A percentile compares a stretch with the other conserved stretches of the same genome.
Conservation (phyloP, 2,888 invertebrate species). For the Liposcelis brunnea region DNA sequence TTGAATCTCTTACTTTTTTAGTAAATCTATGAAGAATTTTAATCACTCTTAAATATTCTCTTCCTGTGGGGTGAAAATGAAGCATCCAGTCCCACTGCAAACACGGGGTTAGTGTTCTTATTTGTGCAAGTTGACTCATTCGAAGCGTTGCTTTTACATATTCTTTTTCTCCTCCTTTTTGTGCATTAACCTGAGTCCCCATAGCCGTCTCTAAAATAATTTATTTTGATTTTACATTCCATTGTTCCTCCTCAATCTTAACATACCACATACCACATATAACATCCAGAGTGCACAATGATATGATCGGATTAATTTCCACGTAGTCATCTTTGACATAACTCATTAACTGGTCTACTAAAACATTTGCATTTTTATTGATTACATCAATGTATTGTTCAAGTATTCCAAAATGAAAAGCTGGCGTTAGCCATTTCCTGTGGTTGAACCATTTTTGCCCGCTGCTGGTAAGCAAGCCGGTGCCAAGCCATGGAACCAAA, state of each 20-base stretch:
- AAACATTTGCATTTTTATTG: conserved; percentile 1
- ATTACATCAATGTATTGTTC: conserved; percentile 3
- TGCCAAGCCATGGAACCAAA: conserved; percentile 1
- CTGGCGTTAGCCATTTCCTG: conserved; percentile 3
- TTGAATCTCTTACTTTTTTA: conserved; percentile 11
- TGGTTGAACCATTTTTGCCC: conserved; percentile 5
- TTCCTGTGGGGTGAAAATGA: conserved; percentile 8
- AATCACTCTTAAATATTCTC: conserved; percentile 9
- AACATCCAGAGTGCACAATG: conserved; percentile 2
- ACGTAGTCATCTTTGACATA: background rate
- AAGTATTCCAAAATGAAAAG: conserved; percentile 3
- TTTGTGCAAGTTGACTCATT: conserved; percentile 9
- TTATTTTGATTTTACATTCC: background rate
- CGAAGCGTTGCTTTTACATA: background rate
- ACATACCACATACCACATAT: background rate
- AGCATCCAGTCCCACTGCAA: conserved; percentile 7
- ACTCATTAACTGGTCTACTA: too few species aligned
- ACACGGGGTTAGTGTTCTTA: conserved; percentile 11
- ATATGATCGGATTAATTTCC: background rate
- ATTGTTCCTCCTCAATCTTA: background rate
- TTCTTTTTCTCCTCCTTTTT: conserved; percentile 5
- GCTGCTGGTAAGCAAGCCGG: conserved; percentile 1
- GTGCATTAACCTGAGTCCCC: background rate
- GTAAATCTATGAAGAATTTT: conserved; percentile 13
- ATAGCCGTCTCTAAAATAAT: conserved; percentile 5